A percentile compares a stretch with the other conserved stretches of the same genome.
Evolutionary conservation across 2,888 invertebrate species (phyloP).

Genomic region (Drosophila cyrtoloma): DNA sequence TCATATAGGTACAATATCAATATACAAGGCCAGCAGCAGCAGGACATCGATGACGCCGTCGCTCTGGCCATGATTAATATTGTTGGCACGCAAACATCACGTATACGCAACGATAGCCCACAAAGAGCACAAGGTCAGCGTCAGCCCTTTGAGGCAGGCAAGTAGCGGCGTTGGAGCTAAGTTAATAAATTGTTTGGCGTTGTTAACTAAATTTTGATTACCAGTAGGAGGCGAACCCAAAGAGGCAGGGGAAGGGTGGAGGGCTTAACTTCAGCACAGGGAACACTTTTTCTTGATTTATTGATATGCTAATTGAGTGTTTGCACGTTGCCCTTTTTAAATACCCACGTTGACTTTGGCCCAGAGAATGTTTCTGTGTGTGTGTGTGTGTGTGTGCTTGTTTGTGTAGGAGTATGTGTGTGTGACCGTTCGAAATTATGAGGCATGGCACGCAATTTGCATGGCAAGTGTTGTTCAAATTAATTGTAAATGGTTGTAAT

Average conservation of each 20-base stretch:
- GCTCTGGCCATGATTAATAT: slow-evolving; percentile 65
- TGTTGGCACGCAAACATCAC: slow-evolving; percentile 68
- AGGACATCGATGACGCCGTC: slow-evolving; percentile 33
- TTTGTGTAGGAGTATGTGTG: slow-evolving; percentile 21
- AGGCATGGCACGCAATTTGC: slow-evolving; percentile 79
- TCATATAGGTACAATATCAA: not conserved
- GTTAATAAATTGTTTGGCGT: slow-evolving; percentile 78
- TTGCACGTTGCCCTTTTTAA: slow-evolving; percentile 71
- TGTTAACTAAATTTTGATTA: slow-evolving; percentile 80
- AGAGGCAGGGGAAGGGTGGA: too few species aligned
- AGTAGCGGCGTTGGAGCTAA: slow-evolving; percentile 35
- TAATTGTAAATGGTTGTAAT: slow-evolving; percentile 80
- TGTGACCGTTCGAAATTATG: slow-evolving; percentile 66
- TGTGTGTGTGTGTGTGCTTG: not conserved
- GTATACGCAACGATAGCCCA: slow-evolving; percentile 54
- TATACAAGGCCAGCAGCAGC: slow-evolving; percentile 28
- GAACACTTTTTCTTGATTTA: slow-evolving; percentile 77
- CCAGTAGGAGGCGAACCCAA: slow-evolving; percentile 24
- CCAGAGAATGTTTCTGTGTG: slow-evolving; percentile 5
- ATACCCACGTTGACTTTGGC: slow-evolving; percentile 45
- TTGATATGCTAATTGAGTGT: slow-evolving; percentile 81
- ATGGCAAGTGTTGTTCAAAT: slow-evolving; percentile 75
- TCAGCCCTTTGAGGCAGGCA: slow-evolving; percentile 27
- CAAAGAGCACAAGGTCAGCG: slow-evolving; percentile 43
- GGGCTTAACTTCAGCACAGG: slow-evolving; percentile 13